Conservation (phyloP, 2,797 vertebrate genomes). For the Coccyzus lansbergi region DNA sequence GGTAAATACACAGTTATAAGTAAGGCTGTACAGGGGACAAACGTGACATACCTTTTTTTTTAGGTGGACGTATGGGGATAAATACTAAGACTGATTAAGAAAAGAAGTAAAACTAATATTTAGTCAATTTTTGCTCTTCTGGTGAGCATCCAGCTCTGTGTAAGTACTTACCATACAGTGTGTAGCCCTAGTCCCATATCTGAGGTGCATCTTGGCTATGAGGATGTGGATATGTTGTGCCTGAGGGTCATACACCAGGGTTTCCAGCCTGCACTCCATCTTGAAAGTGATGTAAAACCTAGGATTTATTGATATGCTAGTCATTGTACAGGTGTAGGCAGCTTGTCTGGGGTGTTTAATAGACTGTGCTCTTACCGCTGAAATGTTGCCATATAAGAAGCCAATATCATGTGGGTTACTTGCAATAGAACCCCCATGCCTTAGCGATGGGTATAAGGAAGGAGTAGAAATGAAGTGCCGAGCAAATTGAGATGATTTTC, state of each 20-base stretch:
- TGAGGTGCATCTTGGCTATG: background rate
- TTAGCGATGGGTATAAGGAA: background rate
- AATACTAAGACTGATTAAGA: background rate
- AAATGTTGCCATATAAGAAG: background rate
- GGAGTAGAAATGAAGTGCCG: background rate
- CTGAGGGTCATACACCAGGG: background rate
- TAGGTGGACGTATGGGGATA: background rate
- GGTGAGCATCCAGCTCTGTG: background rate
- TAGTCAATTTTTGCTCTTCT: background rate
- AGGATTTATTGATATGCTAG: background rate
- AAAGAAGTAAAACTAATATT: background rate
- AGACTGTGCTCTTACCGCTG: background rate
- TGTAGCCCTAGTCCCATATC: rapidly evolving
- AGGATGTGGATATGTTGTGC: too few relatives aligned
- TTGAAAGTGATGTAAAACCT: background rate
- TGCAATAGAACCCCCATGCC: background rate
- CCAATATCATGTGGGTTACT: rapidly evolving
- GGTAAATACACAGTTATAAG: background rate
- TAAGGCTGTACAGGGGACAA: background rate
- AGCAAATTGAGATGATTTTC: background rate
- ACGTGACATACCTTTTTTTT: background rate
- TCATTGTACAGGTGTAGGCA: background rate
- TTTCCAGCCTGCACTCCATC: background rate
- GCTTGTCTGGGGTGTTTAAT: background rate
- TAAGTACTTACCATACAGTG: background rate